These are phyloP conservation scores for Neoaliturus tenellus DNA, from an alignment of 2,888 invertebrate species.

Conservation along the genomic window DNA sequence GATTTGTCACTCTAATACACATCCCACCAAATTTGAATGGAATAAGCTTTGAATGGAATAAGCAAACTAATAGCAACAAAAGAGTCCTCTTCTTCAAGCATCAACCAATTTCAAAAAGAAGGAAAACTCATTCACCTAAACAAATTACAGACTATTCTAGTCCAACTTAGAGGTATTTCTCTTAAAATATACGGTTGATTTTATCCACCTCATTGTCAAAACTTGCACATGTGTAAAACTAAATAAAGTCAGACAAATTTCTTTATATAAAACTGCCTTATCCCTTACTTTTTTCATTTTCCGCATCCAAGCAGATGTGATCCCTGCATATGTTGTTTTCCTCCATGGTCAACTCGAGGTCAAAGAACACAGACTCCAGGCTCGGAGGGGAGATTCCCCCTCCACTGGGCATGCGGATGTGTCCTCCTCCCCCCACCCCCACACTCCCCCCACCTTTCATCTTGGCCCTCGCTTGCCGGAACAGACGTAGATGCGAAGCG, in stretches of 20 bases:
- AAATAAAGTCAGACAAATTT: too few species aligned
- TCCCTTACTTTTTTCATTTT: slow-evolving; percentile 78
- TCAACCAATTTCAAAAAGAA: too few species aligned
- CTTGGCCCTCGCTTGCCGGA: slow-evolving; percentile 83
- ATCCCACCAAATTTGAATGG: too few species aligned
- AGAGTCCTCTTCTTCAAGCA: too few species aligned
- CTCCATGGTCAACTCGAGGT: slow-evolving; percentile 92
- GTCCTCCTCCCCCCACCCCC: neutral
- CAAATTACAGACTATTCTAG: too few species aligned
- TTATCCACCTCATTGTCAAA: too few species aligned
- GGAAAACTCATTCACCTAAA: too few species aligned
- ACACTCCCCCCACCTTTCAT: slow-evolving; percentile 64
- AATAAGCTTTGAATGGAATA: too few species aligned
- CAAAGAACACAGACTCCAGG: slow-evolving; percentile 89
- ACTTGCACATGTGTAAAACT: neutral
- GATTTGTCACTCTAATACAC: too few species aligned
- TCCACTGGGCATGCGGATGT: slow-evolving; percentile 50
- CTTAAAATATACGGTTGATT: too few species aligned
- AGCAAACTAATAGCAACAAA: too few species aligned
- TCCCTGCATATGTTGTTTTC: slow-evolving; percentile 87
- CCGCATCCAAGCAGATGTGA: slow-evolving; percentile 83
- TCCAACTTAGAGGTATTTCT: too few species aligned
- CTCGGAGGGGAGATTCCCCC: slow-evolving; percentile 66
- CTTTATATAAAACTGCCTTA: neutral
- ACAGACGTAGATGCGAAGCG: slow-evolving; percentile 91